Base-by-base conservation (phyloP, 2,888 invertebrate genomes). In the Graphium colonna region DNA sequence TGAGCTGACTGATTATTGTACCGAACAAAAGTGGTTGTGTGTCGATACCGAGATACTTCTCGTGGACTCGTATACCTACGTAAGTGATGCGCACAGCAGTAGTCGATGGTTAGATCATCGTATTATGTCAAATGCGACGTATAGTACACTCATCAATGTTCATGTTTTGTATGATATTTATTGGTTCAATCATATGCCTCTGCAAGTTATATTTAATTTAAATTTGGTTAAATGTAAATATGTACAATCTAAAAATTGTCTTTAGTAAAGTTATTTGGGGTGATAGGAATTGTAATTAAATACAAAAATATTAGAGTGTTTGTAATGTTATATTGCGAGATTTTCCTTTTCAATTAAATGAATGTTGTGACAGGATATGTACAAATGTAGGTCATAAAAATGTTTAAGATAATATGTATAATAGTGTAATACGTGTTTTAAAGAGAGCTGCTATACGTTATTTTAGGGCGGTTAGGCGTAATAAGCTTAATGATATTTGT, bases 131-230 rank as follows among this genome's bases (percentile, higher is more conserved):
- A 21, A 41, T 9, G 33, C 33, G 13, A 49, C 49, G 41, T 51
- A 47, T 56, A 48, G 38, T 44, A 36, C 54, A 15, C 12, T 17
- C 8, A 38, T 54, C 18, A 28, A 31, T 45, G 49, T 49, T 33
- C 8, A 52, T 45, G 54, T 57, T n/a, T 17, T 45, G 13, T 57
- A 41, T 10, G 21, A 41, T 41, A 41, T 41, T n/a, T 41, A 41
- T n/a, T 41, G 54, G 54, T 57, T 54, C 18, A 54, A 57, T 51
- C 57, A 57, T 10, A 47, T 44, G 33, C 48, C 53, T 8, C 10
- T 56, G 12, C 39, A 46, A 31, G 38, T 52, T 9, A 9, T 38
- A 21, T 52, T 43, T 41, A 41, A 41, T 41, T 17, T 41, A 41
- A 41, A 41, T 9, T 18, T 41, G 17, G 8, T 18, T 41, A 41